These are phyloP conservation scores for Homarus gammarus DNA, from an alignment of 2,888 invertebrate species.

Conservation along the genomic window DNA sequence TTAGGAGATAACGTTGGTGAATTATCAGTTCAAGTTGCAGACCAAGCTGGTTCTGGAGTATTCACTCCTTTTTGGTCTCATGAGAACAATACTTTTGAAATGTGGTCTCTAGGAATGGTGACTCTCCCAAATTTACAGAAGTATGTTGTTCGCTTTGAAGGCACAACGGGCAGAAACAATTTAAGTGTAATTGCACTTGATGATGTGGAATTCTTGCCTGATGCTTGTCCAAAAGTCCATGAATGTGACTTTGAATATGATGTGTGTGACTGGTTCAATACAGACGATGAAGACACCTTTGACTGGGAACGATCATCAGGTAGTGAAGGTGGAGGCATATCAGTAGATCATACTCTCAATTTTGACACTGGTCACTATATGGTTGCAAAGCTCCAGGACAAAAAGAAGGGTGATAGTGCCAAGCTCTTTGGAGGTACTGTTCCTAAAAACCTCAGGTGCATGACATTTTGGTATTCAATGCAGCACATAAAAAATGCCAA, in stretches of 20 bases:
- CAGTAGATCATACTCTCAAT: constrained; percentile 63
- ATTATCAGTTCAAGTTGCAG: constrained; percentile 35
- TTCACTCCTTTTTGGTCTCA: constrained; percentile 35
- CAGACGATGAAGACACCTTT: constrained; percentile 40
- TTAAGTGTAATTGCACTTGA: constrained; percentile 54
- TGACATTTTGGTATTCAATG: constrained; percentile 68
- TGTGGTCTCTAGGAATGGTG: constrained; percentile 50
- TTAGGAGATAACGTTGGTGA: constrained; percentile 49
- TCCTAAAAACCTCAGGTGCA: constrained; percentile 29
- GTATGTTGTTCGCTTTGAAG: constrained; percentile 40
- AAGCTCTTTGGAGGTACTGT: constrained; percentile 51
- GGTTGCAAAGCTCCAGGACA: constrained; percentile 37
- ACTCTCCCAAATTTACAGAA: constrained; percentile 31
- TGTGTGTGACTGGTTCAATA: constrained; percentile 59
- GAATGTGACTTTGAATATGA: constrained; percentile 65
- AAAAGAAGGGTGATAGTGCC: constrained; percentile 52
- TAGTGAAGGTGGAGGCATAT: constrained; percentile 38
- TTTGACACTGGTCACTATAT: constrained; percentile 61
- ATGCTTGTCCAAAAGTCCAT: constrained; percentile 31
- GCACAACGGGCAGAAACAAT: constrained; percentile 34
- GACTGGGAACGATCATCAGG: constrained; percentile 55
- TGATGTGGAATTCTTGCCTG: constrained; percentile 62
- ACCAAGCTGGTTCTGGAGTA: neutral
- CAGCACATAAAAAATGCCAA: constrained; percentile 53
- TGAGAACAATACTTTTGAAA: constrained; percentile 39